Evolutionary conservation across 2,113 vertebrate species (phyloP).

Genomic region (Strix uralensis): DNA sequence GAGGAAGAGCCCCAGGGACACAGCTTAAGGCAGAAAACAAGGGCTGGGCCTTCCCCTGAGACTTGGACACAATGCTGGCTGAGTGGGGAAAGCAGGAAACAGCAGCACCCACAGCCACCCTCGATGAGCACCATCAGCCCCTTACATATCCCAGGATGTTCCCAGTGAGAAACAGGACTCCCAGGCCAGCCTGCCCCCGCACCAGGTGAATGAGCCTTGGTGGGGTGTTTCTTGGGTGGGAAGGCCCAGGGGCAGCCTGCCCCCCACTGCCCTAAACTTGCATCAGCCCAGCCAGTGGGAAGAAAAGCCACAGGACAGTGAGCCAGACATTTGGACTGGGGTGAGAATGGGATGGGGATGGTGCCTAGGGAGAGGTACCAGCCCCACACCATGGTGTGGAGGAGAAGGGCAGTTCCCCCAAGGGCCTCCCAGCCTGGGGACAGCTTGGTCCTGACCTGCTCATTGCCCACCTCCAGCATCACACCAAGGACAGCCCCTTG

Average conservation of each 20-base stretch:
- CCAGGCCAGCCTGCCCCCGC: not conserved
- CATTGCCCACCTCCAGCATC: not conserved
- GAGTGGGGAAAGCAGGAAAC: not conserved
- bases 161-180: not conserved
- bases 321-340: not conserved
- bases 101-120: not conserved
- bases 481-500: not conserved
- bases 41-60: not conserved
- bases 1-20: not conserved
- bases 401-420: not conserved
- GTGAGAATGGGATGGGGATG: not conserved
- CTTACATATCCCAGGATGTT: not conserved
- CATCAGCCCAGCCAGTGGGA: not conserved
- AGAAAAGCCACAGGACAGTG: not conserved
- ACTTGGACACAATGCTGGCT: not conserved
- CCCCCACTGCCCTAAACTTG: not conserved
- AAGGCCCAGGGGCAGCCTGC: not conserved
- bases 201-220: not conserved
- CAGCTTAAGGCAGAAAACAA: not conserved
- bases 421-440: not conserved
- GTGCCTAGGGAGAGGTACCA: not conserved
- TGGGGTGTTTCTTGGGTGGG: not conserved
- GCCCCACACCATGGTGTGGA: not conserved
- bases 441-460: not conserved
- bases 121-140: accelerated